phyloP scores from a whole-genome alignment of 2,888 invertebrate species.

The Drosophila dives region DNA sequence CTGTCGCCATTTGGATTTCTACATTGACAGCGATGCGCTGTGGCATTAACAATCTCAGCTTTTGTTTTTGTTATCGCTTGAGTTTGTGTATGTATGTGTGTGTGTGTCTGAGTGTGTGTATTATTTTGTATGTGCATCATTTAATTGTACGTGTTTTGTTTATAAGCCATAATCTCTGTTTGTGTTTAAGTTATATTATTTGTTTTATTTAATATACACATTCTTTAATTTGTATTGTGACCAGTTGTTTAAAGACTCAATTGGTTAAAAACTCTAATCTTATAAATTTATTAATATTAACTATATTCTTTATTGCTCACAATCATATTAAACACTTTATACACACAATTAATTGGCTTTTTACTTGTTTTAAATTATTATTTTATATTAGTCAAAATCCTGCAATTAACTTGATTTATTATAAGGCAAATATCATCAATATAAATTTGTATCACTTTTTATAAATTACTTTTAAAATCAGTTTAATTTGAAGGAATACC shows the following conservation, averaged over 20 bases:
- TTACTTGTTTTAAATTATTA: slow-evolving; percentile 25
- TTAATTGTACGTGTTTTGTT: slow-evolving; percentile 41
- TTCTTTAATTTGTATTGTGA: slow-evolving; percentile 32
- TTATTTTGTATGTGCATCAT: slow-evolving; percentile 19
- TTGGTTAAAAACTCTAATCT: slow-evolving; percentile 32
- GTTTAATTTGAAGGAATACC: slow-evolving; percentile 12
- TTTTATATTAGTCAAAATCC: not conserved
- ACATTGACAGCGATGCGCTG: slow-evolving; percentile 71
- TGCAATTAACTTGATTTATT: not conserved
- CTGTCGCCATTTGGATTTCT: slow-evolving; percentile 82
- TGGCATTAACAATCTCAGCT: slow-evolving; percentile 57
- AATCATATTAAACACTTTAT: slow-evolving; percentile 54
- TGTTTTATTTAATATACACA: slow-evolving; percentile 42
- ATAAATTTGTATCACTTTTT: not conserved
- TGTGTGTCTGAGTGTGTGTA: slow-evolving; percentile 8
- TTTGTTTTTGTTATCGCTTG: slow-evolving; percentile 24
- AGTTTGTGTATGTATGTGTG: slow-evolving; percentile 7
- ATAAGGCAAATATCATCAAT: not conserved
- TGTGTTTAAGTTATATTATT: slow-evolving; percentile 36
- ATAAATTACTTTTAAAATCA: not conserved
- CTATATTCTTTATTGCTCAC: slow-evolving; percentile 35
- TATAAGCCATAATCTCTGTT: slow-evolving; percentile 43
- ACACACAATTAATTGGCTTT: slow-evolving; percentile 44
- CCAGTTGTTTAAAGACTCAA: slow-evolving; percentile 57
- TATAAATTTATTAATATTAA: slow-evolving; percentile 32